phyloP scores from a whole-genome alignment of 2,797 vertebrate genomes.

The Balearica regulorum region DNA sequence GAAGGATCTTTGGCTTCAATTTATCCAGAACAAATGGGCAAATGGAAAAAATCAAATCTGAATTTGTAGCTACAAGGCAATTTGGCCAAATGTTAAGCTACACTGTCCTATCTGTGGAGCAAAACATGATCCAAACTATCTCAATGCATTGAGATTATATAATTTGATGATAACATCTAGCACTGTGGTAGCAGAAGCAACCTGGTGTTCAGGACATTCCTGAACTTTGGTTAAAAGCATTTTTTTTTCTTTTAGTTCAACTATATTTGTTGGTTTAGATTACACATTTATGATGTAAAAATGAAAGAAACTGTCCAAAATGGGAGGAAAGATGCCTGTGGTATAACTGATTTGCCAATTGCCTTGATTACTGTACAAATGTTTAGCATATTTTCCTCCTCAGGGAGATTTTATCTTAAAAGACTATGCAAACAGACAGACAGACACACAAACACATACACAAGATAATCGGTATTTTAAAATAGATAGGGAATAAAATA shows the following conservation, averaged over 20 bases:
- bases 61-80: constrained; percentile 47
- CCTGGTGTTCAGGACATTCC: not conserved
- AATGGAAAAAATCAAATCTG: constrained; percentile 45
- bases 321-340: not conserved
- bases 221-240: not conserved
- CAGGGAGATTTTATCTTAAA: not conserved
- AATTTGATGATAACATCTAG: not conserved
- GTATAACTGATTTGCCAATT: not conserved
- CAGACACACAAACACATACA: not conserved
- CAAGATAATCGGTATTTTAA: not conserved
- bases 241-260: not conserved
- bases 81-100: constrained; percentile 35
- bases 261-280: not conserved
- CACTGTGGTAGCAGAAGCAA: not conserved
- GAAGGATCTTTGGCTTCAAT: constrained; percentile 46
- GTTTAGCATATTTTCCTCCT: not conserved
- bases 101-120: not conserved
- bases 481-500: not conserved
- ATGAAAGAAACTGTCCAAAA: not conserved
- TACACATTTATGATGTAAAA: not conserved
- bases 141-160: not conserved
- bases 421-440: not conserved
- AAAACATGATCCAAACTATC: constrained; percentile 7
- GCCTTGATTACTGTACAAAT: not conserved
- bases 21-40: constrained; percentile 48